These are phyloP conservation scores for Phymorhynchus buccinoides DNA, from an alignment of 1,140 invertebrate genomes.

Conservation along the genomic window DNA sequence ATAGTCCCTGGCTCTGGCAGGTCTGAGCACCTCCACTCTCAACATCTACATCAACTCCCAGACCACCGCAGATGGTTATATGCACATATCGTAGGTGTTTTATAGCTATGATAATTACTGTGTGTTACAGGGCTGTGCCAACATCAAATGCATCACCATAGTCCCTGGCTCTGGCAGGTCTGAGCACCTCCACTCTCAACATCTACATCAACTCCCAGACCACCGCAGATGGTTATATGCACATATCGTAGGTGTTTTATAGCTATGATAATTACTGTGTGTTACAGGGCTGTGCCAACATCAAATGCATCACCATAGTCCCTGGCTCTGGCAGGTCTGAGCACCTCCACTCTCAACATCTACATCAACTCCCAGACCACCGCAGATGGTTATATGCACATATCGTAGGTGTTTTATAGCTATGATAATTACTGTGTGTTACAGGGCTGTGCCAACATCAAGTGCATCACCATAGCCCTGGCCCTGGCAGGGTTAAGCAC, in stretches of 20 bases:
- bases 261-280: background rate
- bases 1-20: slow-evolving; percentile 59
- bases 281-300: slow-evolving; percentile 50
- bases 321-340: slow-evolving; percentile 53
- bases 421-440: background rate
- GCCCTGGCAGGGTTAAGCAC: slow-evolving; percentile 55
- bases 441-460: slow-evolving; percentile 53
- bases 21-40: slow-evolving; percentile 56
- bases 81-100: too few relatives aligned
- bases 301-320: slow-evolving; percentile 51
- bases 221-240: too few relatives aligned
- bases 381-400: slow-evolving; percentile 22
- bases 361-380: slow-evolving; percentile 59
- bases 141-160: slow-evolving; percentile 49
- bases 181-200: slow-evolving; percentile 56
- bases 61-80: too few relatives aligned
- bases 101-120: background rate
- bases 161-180: slow-evolving; percentile 56
- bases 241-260: too few relatives aligned
- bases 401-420: background rate
- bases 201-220: slow-evolving; percentile 56
- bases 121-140: slow-evolving; percentile 50
- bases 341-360: slow-evolving; percentile 55
- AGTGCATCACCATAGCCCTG: slow-evolving; percentile 53
- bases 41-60: slow-evolving; percentile 59